Conservation (phyloP, 2,797 vertebrate species). For the Poeciliopsis turneri region DNA sequence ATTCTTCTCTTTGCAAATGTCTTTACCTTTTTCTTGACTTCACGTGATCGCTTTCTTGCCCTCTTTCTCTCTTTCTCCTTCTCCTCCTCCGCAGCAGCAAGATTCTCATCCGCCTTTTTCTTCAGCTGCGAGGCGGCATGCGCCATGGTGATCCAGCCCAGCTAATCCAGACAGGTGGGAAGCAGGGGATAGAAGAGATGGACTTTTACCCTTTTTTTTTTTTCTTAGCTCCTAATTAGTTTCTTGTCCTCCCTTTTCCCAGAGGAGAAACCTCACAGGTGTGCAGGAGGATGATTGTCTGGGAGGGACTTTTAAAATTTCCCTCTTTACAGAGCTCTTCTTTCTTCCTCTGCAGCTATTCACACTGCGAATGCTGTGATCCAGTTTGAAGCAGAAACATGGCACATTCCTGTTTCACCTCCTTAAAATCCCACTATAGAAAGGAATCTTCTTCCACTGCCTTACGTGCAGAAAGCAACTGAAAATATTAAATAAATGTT, state of each 20-base stretch:
- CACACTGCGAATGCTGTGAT: constrained; percentile 46
- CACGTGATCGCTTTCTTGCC: constrained; percentile 84
- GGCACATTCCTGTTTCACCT: constrained; percentile 30
- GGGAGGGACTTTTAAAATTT: constrained; percentile 23
- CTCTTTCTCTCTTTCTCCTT: constrained; percentile 93
- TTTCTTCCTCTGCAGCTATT: constrained; percentile 42
- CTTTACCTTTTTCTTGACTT: constrained; percentile 97
- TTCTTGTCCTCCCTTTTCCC: constrained; percentile 42
- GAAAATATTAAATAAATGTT: constrained; percentile 16
- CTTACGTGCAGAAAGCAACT: constrained; percentile 49
- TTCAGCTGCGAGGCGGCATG: constrained; percentile 98
- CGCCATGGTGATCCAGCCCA: constrained; percentile 88
- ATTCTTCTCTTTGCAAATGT: neutral
- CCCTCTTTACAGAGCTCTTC: constrained; percentile 38
- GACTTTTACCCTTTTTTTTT: constrained; percentile 32
- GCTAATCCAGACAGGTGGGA: constrained; percentile 83
- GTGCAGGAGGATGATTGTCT: constrained; percentile 24
- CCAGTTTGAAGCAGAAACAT: constrained; percentile 40
- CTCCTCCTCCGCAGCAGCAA: constrained; percentile 91
- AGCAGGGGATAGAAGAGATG: constrained; percentile 31
- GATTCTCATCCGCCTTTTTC: constrained; percentile 96
- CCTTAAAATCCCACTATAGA: constrained; percentile 23
- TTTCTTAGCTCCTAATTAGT: constrained; percentile 30
- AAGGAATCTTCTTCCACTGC: constrained; percentile 26
- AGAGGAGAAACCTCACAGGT: constrained; percentile 50